Base-by-base conservation (phyloP, 2,113 vertebrate genomes). In the Cranoglanis bouderius region DNA sequence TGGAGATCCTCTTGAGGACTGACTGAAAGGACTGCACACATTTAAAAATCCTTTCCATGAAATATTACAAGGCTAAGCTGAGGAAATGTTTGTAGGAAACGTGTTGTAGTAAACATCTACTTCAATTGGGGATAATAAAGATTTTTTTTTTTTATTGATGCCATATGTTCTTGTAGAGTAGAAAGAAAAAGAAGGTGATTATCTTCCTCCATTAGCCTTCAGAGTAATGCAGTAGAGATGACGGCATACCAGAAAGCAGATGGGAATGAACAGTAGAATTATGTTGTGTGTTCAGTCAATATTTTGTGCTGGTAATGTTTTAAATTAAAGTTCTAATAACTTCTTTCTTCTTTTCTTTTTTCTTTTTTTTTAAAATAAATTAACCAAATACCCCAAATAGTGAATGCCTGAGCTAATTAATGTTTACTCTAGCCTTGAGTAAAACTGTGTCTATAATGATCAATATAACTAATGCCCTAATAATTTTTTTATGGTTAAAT, bases 1-100 rank as follows among this genome's bases (percentile, higher is more conserved):
- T 87, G 57, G 43, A 81, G 46, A 65, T 67, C 61, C 43, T 82
- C 86, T 81, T 53, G 32, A 70, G 77, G 77, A 81, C 40, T 35
- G 40, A 24, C 59, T n/a, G 59, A 87, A 87, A 70, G 77, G 43
- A 65, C 85, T 40, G 29, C 29, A 87, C 26, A 35, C 29, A 87
- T 13, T 61, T 65, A 6, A 53, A 81, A 81, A 26, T 29, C 13
- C 57, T 82, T 67, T 53, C 86, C 24, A 55, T 80, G 63, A 81
- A 67, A 49, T 53, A 70, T 82, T 82, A 29, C 46, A 53, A 21
- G 40, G 18, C 43, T 65, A 80, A 80, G n/a, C 18, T 63, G 57
- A 32, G 43, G 75, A 49, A 87, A 51, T 49, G 59, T 65, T 49
- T 40, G 46, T 51, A 14, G 43, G 18, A 49, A n/a, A 49, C 24